A percentile compares a stretch with the other conserved stretches of the same genome.
These are phyloP conservation scores for Megamerina dolium DNA, from an alignment of 2,888 invertebrate species.

Conservation along the genomic window DNA sequence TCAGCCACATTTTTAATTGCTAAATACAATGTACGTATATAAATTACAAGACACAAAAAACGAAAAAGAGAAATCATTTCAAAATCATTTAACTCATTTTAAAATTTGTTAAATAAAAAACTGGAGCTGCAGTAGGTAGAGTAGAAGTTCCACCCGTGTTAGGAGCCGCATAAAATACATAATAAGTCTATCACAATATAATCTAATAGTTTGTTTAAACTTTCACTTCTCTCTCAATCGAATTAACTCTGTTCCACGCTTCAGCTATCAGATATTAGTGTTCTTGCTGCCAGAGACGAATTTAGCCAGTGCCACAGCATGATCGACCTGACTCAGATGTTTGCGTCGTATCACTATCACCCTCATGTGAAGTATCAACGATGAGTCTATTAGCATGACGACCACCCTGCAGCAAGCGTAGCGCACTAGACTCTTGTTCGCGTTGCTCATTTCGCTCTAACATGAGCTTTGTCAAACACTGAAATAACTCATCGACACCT, in stretches of 20 bases:
- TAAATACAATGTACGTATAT: too few relatives aligned
- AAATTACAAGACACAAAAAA: too few relatives aligned
- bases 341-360: constrained; percentile 18
- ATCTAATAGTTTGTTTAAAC: too few relatives aligned
- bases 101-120: too few relatives aligned
- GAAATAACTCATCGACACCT: constrained; percentile 86
- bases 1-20: too few relatives aligned
- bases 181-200: too few relatives aligned
- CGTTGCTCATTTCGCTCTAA: constrained; percentile 29
- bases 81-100: too few relatives aligned
- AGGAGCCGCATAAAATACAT: too few relatives aligned
- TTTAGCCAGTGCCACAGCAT: constrained; percentile 17
- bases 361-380: constrained; percentile 23
- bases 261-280: background rate
- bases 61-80: too few relatives aligned
- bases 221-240: too few relatives aligned
- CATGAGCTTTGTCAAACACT: constrained; percentile 77
- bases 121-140: too few relatives aligned
- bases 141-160: too few relatives aligned
- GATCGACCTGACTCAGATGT: constrained; percentile 19
- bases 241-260: background rate
- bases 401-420: constrained; percentile 25
- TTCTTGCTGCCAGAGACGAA: background rate
- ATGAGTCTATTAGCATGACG: constrained; percentile 22
- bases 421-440: constrained; percentile 26